These are phyloP conservation scores for Martes martes DNA, from an alignment of 2,113 vertebrate species.

Conservation along the genomic window DNA sequence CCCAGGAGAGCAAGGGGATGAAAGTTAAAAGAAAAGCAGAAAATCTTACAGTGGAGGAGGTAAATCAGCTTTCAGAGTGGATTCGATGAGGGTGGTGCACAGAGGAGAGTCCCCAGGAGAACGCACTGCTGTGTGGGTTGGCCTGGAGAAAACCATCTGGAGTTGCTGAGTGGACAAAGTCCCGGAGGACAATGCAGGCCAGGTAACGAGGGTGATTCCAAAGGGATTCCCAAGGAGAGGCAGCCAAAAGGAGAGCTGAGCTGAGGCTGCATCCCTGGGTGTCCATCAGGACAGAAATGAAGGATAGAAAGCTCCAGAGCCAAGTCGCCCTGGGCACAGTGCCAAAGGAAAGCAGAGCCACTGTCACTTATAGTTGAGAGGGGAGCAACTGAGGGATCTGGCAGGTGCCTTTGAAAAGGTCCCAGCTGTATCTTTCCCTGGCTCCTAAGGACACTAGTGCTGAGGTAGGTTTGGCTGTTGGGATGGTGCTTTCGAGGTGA, in stretches of 20 bases:
- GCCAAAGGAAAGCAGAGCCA: background rate
- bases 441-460: background rate
- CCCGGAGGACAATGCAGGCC: background rate
- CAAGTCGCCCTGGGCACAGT: background rate
- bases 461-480: background rate
- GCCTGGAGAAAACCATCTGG: background rate
- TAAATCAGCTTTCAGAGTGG: background rate
- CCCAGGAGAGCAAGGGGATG: background rate
- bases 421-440: no score
- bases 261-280: no score
- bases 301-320: background rate
- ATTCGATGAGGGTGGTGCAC: background rate
- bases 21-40: background rate
- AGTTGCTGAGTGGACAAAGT: background rate
- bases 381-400: background rate
- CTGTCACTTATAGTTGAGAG: background rate
- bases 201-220: background rate
- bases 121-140: background rate
- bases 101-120: background rate
- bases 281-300: background rate
- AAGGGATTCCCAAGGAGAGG: background rate
- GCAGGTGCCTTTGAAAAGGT: background rate
- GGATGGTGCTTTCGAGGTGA: background rate
- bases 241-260: background rate
- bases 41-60: no score